Evolutionary conservation across 2,113 vertebrate genomes (phyloP).

Genomic region (Eclectus roratus): DNA sequence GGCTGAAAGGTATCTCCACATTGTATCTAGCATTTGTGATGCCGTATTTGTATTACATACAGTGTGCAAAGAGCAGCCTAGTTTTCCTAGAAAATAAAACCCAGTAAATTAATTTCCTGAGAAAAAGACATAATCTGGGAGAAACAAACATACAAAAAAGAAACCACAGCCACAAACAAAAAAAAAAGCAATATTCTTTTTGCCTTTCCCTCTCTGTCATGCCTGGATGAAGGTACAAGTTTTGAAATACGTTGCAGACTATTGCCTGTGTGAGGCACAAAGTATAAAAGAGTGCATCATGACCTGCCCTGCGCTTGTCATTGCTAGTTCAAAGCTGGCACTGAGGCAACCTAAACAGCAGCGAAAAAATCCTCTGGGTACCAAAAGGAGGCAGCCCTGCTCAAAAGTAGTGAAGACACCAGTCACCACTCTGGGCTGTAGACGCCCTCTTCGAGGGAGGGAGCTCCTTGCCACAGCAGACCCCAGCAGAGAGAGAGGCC

Average conservation of each 20-base stretch:
- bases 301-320: rapidly evolving
- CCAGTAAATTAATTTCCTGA: background rate
- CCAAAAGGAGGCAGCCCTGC: background rate
- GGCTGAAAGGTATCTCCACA: background rate
- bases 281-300: rapidly evolving
- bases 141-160: background rate
- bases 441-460: rapidly evolving
- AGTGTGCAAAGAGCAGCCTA: background rate
- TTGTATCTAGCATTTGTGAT: background rate
- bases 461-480: background rate
- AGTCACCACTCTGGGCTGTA: no score
- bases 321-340: rapidly evolving
- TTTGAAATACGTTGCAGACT: background rate
- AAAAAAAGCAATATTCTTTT: background rate
- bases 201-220: background rate
- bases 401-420: background rate
- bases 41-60: background rate
- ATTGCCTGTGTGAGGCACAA: background rate
- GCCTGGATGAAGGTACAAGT: background rate
- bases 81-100: background rate
- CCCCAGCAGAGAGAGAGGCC: rapidly evolving
- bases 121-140: background rate
- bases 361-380: rapidly evolving
- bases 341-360: background rate
- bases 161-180: rapidly evolving